Evolutionary conservation across 2,797 vertebrate genomes (phyloP), one percentile per base, ranked within the genome.

Genomic region (Melopsittacus undulatus): DNA sequence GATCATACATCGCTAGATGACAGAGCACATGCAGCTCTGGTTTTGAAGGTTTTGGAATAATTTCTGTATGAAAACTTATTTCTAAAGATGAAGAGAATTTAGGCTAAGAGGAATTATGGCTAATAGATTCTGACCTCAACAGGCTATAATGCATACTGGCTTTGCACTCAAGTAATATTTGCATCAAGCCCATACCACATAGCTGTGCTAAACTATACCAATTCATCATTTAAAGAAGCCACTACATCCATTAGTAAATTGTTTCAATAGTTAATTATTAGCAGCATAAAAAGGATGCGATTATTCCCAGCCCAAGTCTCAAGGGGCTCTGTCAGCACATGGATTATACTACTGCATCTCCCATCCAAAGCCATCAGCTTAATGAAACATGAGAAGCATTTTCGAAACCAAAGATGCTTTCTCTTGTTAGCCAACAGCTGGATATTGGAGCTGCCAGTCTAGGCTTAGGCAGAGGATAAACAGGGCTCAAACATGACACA

Each of bases 41-140:
- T 76, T 90, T 79, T 67, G 61, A 94, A 64, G 81, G 69, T 30
- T 95, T 95, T 52, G 45, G 46, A 89, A 73, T 77, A 27, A 92
- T 89, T 96, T 83, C 77, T 93, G 45, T 7, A 82, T 68, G 42
- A 77, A 95, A 90, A 42, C 49, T 56, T 83, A 43, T 52, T 70
- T 64, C 56, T 36, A 48, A 15, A 82, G 84, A 79, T 73, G 49
- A 93, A 77, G 70, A 88, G 66, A 93, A 92, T 76, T 95, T 51
- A 78, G 75, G 54, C 61, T 84, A 81, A 72, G 52, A 91, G 59
- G 87, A 87, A 70, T 87, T 88, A 94, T 20, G 23, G 87, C 63
- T 95, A 94, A 96, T 94, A 91, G 87, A 94, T 76, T 96, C 96
- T 97, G 96, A 94, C 95, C 83, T 97, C 95, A 95, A 83, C 91